phyloP scores from a whole-genome alignment of 2,888 invertebrate genomes.

The Athrips mouffetella region DNA sequence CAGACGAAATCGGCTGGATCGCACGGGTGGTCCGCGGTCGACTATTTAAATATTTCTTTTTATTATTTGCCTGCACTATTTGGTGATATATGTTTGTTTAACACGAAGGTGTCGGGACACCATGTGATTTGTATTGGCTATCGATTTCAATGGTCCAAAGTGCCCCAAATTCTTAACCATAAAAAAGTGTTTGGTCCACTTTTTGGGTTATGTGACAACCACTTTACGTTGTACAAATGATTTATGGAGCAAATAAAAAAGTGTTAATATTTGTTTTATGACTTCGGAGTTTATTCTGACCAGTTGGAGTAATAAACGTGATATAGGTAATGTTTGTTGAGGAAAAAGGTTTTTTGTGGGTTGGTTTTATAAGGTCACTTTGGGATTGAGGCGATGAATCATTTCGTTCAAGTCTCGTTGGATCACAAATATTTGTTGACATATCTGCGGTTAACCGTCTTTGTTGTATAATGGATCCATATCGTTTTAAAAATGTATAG shows the following conservation, averaged over 20 bases:
- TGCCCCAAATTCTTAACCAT: slow-evolving; percentile 10
- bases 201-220: slow-evolving; percentile 2
- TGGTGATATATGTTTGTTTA: slow-evolving; percentile 70
- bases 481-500: not conserved
- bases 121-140: slow-evolving; percentile 69
- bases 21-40: slow-evolving; percentile 68
- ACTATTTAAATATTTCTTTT: slow-evolving; percentile 70
- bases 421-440: not conserved
- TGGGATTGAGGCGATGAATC: slow-evolving; percentile 6
- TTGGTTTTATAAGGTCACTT: not conserved
- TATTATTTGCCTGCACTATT: slow-evolving; percentile 67
- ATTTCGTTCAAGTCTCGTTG: not conserved
- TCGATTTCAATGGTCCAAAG: slow-evolving; percentile 42
- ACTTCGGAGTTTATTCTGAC: slow-evolving; percentile 11
- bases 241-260: slow-evolving; percentile 15
- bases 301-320: slow-evolving; percentile 1
- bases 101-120: slow-evolving; percentile 68
- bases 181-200: slow-evolving; percentile 12
- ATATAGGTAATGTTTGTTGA: slow-evolving; percentile 6
- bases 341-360: slow-evolving; percentile 5
- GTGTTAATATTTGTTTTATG: slow-evolving; percentile 21
- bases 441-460: not conserved
- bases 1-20: slow-evolving; percentile 49
- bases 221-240: slow-evolving; percentile 14
- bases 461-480: not conserved